phyloP scores from a whole-genome alignment of 2,888 invertebrate genomes.

The Cyclophora albipunctata region DNA sequence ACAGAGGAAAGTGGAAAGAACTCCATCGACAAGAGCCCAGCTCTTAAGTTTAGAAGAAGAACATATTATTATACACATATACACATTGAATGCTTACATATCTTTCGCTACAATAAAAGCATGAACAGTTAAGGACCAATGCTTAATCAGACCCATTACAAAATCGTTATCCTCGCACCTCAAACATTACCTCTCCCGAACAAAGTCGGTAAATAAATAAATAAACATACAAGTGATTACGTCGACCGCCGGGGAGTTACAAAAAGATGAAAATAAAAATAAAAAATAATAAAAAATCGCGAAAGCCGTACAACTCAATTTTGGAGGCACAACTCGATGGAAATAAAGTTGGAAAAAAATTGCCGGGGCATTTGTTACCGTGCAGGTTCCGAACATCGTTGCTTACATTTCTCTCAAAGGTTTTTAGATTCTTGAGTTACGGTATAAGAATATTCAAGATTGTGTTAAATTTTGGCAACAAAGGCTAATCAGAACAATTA shows the following conservation, averaged over 20 bases:
- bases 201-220: conserved; percentile 53
- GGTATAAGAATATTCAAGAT: too few species aligned
- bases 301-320: conserved; percentile 71
- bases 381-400: conserved; percentile 21
- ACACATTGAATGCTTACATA: too few species aligned
- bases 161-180: too few species aligned
- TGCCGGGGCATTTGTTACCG: conserved; percentile 44
- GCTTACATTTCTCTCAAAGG: too few species aligned
- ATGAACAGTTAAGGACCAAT: background rate
- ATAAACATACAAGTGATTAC: conserved; percentile 66
- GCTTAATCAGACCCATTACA: conserved; percentile 8
- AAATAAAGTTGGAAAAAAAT: conserved; percentile 60
- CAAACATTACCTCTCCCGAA: conserved; percentile 3
- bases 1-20: too few species aligned
- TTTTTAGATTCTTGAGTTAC: background rate
- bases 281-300: conserved; percentile 37
- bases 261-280: conserved; percentile 42
- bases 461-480: too few species aligned
- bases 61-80: too few species aligned
- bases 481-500: too few species aligned
- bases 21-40: too few species aligned
- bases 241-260: conserved; percentile 57
- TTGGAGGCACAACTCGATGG: conserved; percentile 63
- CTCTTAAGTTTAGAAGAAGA: too few species aligned
- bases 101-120: too few species aligned